phyloP scores from a whole-genome alignment of 2,888 invertebrate genomes.

The Drosophila atripex region DNA sequence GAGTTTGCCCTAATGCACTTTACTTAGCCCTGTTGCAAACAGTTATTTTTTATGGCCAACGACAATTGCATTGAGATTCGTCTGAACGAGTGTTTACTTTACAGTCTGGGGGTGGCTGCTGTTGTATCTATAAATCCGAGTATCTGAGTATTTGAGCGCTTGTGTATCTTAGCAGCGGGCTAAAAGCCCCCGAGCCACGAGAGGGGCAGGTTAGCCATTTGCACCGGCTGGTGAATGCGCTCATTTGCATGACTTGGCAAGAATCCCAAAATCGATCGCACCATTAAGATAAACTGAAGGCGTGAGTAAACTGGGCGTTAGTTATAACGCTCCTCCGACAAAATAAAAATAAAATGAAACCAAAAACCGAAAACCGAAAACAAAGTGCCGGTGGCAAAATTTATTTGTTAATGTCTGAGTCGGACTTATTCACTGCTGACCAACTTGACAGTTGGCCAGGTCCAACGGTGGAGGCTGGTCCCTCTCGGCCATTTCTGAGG shows the following conservation, averaged over 20 bases:
- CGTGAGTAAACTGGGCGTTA: conserved; percentile 57
- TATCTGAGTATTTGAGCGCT: not conserved
- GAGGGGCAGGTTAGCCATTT: conserved; percentile 40
- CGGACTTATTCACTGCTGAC: conserved; percentile 29
- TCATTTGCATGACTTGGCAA: conserved; percentile 69
- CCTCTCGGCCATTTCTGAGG: conserved; percentile 23
- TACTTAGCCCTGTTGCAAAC: not conserved
- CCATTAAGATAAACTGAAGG: conserved; percentile 45
- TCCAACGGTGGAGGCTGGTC: conserved; percentile 36
- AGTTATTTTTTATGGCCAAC: conserved; percentile 9
- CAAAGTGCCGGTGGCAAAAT: conserved; percentile 31
- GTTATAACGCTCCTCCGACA: conserved; percentile 28
- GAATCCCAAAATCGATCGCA: conserved; percentile 41
- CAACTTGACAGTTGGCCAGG: conserved; percentile 18
- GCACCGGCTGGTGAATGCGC: conserved; percentile 56
- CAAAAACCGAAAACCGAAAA: conserved; percentile 31
- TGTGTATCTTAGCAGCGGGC: conserved; percentile 24
- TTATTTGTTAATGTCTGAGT: conserved; percentile 25
- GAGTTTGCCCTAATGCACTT: not conserved
- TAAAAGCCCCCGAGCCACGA: too few relatives aligned
- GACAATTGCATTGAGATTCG: conserved; percentile 36
- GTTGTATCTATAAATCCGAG: conserved; percentile 5
- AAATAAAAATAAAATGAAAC: not conserved
- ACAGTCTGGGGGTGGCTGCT: conserved; percentile 26
- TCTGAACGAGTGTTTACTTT: conserved; percentile 30